These are phyloP conservation scores for Chymomyza fuscimana DNA, from an alignment of 2,888 invertebrate species.

Conservation along the genomic window DNA sequence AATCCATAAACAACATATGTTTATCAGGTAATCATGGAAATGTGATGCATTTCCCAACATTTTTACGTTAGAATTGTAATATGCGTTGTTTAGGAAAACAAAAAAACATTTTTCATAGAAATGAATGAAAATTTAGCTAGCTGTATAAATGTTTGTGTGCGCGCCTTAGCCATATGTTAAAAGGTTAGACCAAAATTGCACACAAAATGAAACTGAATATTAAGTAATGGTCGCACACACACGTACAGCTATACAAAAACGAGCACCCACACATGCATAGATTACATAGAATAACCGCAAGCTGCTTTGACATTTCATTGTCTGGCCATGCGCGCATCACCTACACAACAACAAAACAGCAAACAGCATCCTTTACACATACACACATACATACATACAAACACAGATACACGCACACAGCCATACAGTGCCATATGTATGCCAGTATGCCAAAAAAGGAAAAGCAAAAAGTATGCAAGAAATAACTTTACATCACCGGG, in stretches of 20 bases:
- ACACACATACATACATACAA: neutral
- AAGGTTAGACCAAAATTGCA: conserved; percentile 35
- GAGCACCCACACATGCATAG: conserved; percentile 14
- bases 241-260: conserved; percentile 14
- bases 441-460: conserved; percentile 57
- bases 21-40: conserved; percentile 45
- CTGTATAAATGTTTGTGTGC: neutral
- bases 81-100: neutral
- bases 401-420: conserved; percentile 18
- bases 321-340: conserved; percentile 43
- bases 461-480: conserved; percentile 31
- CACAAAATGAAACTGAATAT: conserved; percentile 15
- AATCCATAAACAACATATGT: conserved; percentile 24
- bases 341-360: conserved; percentile 16
- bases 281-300: conserved; percentile 23
- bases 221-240: neutral
- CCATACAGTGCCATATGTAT: conserved; percentile 43
- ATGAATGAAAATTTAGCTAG: neutral
- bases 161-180: conserved; percentile 35
- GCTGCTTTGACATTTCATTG: conserved; percentile 52
- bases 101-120: conserved; percentile 27
- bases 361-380: conserved; percentile 6
- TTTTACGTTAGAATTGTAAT: no score
- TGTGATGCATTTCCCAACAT: conserved; percentile 28
- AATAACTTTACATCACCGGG: conserved; percentile 44